Percentiles rank a stretch among this genome's conserved stretches.
Evolutionary conservation across 1,140 invertebrate genomes (phyloP).

Genomic region (Aphis gossypii): DNA sequence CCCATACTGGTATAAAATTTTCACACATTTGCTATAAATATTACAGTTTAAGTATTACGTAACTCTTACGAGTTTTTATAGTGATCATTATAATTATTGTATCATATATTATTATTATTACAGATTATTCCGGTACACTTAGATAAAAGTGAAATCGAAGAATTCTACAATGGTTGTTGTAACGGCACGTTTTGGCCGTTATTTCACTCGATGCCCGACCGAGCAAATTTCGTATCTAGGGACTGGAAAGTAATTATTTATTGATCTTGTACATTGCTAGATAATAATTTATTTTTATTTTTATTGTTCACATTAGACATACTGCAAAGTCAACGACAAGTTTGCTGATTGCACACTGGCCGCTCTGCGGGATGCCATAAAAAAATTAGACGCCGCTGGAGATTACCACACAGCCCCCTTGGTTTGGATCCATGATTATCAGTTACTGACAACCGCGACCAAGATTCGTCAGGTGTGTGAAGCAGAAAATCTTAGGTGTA

Average conservation of each 20-base stretch:
- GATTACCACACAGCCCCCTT: slow-evolving; percentile 71
- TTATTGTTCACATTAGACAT: slow-evolving; percentile 67
- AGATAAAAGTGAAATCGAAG: slow-evolving; percentile 77
- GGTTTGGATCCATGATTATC: slow-evolving; percentile 92
- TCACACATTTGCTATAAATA: background rate
- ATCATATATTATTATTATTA: slow-evolving; percentile 60
- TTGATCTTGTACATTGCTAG: background rate
- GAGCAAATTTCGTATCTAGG: slow-evolving; percentile 78
- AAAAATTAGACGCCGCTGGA: slow-evolving; percentile 68
- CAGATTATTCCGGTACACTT: slow-evolving; percentile 83
- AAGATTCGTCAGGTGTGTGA: slow-evolving; percentile 81
- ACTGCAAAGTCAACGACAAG: slow-evolving; percentile 80
- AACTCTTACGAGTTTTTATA: background rate
- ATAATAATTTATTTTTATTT: background rate
- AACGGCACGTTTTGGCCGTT: slow-evolving; percentile 92
- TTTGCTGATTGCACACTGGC: slow-evolving; percentile 81
- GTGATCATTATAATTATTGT: background rate
- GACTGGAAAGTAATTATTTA: slow-evolving; percentile 73
- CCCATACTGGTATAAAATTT: background rate
- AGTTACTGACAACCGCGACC: slow-evolving; percentile 88
- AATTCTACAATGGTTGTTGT: slow-evolving; percentile 91
- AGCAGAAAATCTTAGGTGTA: slow-evolving; percentile 78
- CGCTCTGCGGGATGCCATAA: slow-evolving; percentile 69
- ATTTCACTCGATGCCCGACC: slow-evolving; percentile 88
- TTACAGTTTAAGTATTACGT: background rate